These are phyloP conservation scores for Valencia hispanica DNA, from an alignment of 2,797 vertebrate species.

Conservation along the genomic window DNA sequence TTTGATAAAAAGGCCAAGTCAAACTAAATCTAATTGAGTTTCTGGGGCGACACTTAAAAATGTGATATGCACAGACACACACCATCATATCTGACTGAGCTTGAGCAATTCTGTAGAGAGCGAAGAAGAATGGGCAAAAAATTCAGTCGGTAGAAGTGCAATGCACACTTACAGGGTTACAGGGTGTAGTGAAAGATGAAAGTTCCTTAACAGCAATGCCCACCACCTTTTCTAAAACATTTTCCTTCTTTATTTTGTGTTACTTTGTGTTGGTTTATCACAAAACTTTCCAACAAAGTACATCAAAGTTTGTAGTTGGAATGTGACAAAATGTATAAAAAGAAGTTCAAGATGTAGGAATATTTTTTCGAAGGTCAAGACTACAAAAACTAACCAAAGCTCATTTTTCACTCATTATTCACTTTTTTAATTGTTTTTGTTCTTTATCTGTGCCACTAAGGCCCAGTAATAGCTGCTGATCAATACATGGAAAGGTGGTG, in stretches of 20 bases:
- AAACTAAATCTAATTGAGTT: neutral
- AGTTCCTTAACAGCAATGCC: neutral
- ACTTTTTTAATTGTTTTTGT: conserved; percentile 3
- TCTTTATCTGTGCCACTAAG: conserved; percentile 28
- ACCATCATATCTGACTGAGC: neutral
- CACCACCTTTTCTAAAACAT: neutral
- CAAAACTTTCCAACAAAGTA: neutral
- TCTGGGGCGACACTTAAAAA: neutral
- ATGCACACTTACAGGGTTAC: neutral
- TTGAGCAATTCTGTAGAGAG: too few species aligned
- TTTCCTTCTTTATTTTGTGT: neutral
- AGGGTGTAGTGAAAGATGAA: neutral
- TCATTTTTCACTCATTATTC: neutral
- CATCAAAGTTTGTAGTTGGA: neutral
- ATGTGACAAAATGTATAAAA: neutral
- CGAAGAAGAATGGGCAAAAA: neutral
- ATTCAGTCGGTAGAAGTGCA: neutral
- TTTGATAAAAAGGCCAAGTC: neutral
- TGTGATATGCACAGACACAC: neutral
- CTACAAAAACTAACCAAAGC: too few species aligned
- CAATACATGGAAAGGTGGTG: conserved; percentile 41
- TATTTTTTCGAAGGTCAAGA: neutral
- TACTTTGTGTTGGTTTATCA: neutral
- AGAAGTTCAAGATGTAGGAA: neutral
- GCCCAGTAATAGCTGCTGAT: conserved; percentile 51